Evolutionary conservation across 2,888 invertebrate genomes (phyloP), one percentile per base, ranked within the genome.

Genomic region (Syritta pipiens): DNA sequence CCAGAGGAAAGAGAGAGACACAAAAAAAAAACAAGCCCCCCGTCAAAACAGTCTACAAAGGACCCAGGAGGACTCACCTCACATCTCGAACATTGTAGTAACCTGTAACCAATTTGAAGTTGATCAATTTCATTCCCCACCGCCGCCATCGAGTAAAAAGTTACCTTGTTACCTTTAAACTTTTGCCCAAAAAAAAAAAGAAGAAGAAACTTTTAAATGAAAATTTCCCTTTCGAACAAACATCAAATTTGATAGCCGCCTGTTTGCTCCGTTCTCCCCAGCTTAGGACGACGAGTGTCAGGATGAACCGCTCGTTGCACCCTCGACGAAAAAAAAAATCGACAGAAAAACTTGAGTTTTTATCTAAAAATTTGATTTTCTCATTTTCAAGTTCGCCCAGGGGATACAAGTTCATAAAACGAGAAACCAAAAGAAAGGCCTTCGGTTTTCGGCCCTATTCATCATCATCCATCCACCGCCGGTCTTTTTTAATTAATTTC

Each of bases 181-280:
- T 60, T 48, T 46, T 3, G 14, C 5, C 19, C n/a, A n/a, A 9
- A 32, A 26, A n/a, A n/a, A n/a, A n/a, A n/a, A n/a, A n/a, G n/a
- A n/a, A n/a, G n/a, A n/a, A n/a, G n/a, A n/a, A 59, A 59, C 44
- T 59, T 60, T 46, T 22, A 57, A 57, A 57, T 57, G 44, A 30
- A 44, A 44, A 57, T 42, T 57, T 30, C 12, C 32, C 35, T 35
- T 35, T 60, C 26, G 26, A 53, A 26, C 24, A 48, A 37, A 7
- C 44, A 59, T 59, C 44, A 60, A 35, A 35, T 24, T 57, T 20
- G 28, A 44, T 9, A 28, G 42, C 30, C 37, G n/a, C n/a, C n/a
- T n/a, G n/a, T n/a, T n/a, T n/a, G n/a, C n/a, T n/a, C n/a, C n/a
- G n/a, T n/a, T n/a, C n/a, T 53, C 35, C 35, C 9, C 32, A n/a